These are phyloP conservation scores for Trachelus iudaicus DNA, from an alignment of 2,888 invertebrate genomes.

Conservation along the genomic window DNA sequence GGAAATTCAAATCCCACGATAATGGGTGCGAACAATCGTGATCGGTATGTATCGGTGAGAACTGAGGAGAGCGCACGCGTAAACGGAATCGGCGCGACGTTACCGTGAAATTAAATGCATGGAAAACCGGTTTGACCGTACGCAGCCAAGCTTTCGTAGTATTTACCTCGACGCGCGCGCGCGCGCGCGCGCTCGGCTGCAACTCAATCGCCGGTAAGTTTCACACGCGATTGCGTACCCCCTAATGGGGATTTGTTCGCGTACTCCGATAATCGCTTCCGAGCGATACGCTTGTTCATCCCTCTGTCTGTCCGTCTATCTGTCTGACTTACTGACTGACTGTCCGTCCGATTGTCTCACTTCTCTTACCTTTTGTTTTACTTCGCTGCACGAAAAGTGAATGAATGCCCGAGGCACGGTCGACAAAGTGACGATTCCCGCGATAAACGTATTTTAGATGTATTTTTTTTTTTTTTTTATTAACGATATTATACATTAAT, in stretches of 20 bases:
- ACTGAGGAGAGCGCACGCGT: conserved; percentile 49
- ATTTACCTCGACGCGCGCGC: neutral
- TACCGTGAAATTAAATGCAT: conserved; percentile 64
- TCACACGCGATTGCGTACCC: conserved; percentile 16
- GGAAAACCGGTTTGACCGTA: conserved; percentile 56
- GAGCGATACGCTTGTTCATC: neutral
- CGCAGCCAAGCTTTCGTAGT: conserved; percentile 2
- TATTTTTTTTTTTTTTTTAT: neutral
- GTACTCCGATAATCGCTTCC: neutral
- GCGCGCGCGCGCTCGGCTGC: conserved; percentile 14
- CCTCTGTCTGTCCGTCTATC: neutral
- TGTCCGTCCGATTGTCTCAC: neutral
- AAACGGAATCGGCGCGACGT: conserved; percentile 62
- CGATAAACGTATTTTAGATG: neutral
- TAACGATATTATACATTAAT: neutral
- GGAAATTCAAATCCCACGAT: neutral
- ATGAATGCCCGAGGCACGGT: neutral
- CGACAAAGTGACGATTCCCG: neutral
- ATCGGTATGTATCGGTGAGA: neutral
- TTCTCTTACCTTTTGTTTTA: neutral
- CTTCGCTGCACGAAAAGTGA: neutral
- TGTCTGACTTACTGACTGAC: too few relatives aligned
- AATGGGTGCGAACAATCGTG: neutral
- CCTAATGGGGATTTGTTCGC: neutral
- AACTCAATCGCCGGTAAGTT: conserved; percentile 45